A percentile compares a stretch with the other conserved stretches of the same genome.
phyloP scores from a whole-genome alignment of 2,797 vertebrate genomes.

The Acanthurus tractus region DNA sequence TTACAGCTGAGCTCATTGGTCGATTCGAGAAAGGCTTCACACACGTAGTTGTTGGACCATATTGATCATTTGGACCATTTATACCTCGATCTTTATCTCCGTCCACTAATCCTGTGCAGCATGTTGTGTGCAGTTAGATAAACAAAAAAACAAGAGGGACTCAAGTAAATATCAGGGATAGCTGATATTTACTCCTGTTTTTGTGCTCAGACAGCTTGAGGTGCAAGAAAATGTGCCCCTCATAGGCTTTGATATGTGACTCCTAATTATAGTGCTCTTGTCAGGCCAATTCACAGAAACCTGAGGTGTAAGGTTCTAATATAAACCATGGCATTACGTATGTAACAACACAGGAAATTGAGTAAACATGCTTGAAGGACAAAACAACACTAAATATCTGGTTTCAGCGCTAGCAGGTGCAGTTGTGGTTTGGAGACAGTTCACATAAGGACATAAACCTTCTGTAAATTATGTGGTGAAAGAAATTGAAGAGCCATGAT shows the following conservation, averaged over 20 bases:
- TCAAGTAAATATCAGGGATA: slow-evolving; percentile 5
- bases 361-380: slow-evolving; percentile 44
- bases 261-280: slow-evolving; percentile 30
- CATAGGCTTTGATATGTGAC: slow-evolving; percentile 9
- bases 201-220: slow-evolving; percentile 21
- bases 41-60: slow-evolving; percentile 28
- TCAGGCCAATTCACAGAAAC: slow-evolving; percentile 40
- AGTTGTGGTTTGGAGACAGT: slow-evolving; percentile 51
- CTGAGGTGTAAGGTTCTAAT: slow-evolving; percentile 29
- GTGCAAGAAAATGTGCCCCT: not conserved
- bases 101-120: slow-evolving; percentile 26
- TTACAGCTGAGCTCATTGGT: slow-evolving; percentile 44
- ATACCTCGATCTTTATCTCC: slow-evolving; percentile 50
- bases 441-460: slow-evolving; percentile 65
- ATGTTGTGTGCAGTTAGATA: slow-evolving; percentile 25
- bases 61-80: slow-evolving; percentile 55
- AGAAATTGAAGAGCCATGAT: slow-evolving; percentile 53
- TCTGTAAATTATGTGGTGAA: slow-evolving; percentile 61
- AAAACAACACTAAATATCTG: slow-evolving; percentile 41
- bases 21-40: slow-evolving; percentile 43
- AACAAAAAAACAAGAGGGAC: slow-evolving; percentile 23
- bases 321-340: slow-evolving; percentile 37
- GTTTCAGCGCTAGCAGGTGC: slow-evolving; percentile 35
- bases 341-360: slow-evolving; percentile 40
- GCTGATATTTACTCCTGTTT: slow-evolving; percentile 33